Base-by-base conservation (phyloP, 2,888 invertebrate genomes). In the Stegana nigrithorax region DNA sequence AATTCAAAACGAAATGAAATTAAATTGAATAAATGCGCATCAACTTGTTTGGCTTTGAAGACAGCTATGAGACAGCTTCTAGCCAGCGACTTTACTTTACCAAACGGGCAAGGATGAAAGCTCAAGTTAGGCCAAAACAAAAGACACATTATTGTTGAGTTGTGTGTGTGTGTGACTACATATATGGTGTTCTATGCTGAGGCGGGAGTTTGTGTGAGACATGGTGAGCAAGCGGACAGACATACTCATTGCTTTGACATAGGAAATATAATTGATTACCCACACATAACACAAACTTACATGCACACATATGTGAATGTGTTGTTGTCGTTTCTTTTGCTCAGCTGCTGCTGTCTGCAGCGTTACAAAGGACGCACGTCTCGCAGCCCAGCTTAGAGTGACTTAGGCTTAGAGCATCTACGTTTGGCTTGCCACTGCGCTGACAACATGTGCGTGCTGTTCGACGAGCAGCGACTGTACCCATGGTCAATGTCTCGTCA, bases 211-310 rank as follows among this genome's bases (percentile, higher is more conserved):
- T n/a, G n/a, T n/a, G n/a, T n/a, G n/a, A n/a, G n/a, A n/a, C n/a
- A n/a, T n/a, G n/a, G n/a, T n/a, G n/a, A n/a, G n/a, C n/a, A n/a
- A n/a, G n/a, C n/a, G n/a, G n/a, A n/a, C n/a, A n/a, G n/a, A n/a
- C 29, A 17, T 63, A 60, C 63, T 67, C 60, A 64, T 70, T 66
- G 67, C 73, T 64, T 69, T 69, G 71, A 66, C 71, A 73, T 73
- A 73, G 71, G 73, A 75, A 77, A 67, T 75, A 73, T 75, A 75
- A 77, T 75, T 74, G 75, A 77, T 77, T 75, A 70, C 66, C 64
- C 51, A 61, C 53, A 47, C 58, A 72, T 51, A 50, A 58, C 4
- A 45, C 17, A 21, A 3, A 45, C 45, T 8, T 4, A 45, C 45
- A 45, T 4, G 19, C 45, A 45, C 5, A 45, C 45, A 45, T 4